Evolutionary conservation across 2,797 vertebrate genomes (phyloP), one percentile per base, ranked within the genome.

Genomic region (Hippoglossus hippoglossus): DNA sequence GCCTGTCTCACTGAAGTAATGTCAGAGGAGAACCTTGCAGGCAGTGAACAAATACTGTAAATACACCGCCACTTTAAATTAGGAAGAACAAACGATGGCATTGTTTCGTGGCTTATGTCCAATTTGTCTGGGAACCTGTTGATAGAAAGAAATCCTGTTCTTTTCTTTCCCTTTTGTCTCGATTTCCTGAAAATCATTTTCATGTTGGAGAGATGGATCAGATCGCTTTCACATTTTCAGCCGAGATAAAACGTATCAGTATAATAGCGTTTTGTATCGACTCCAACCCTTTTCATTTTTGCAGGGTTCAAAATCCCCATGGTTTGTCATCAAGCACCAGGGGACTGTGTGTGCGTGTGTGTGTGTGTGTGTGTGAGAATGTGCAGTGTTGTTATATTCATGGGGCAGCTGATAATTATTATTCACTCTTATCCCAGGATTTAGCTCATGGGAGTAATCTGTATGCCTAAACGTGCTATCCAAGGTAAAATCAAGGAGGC

Each of bases 61-160:
- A 76, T 81, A 65, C 41, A 59, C 15, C 55, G 50, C 62, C 71
- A 61, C 73, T 76, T 76, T 71, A 72, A 68, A 81, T 80, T 26
- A 66, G 41, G 49, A 63, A 41, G 74, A 71, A 57, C 34, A 60
- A 84, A 73, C 36, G 64, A 25, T 64, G 56, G 44, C 39, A 54
- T 55, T 24, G 21, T 41, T 47, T 34, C 9, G 58, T 66, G 50
- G 61, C 47, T 72, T n/a, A n/a, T 53, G 49, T 44, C 56, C 67
- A 82, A 36, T 66, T 52, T 63, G 47, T 77, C 26, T 46, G 18
- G 63, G 41, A 63, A 70, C 70, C 73, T 80, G 50, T 56, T 78
- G 70, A 34, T 63, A 6, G 69, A 67, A 69, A 19, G 11, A 26
- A 58, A 4, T 46, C 3, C 3, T 80, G 12, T 51, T 50, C 16